Evolutionary conservation across 2,888 invertebrate genomes (phyloP).

Genomic region (Cylloceria caligata): DNA sequence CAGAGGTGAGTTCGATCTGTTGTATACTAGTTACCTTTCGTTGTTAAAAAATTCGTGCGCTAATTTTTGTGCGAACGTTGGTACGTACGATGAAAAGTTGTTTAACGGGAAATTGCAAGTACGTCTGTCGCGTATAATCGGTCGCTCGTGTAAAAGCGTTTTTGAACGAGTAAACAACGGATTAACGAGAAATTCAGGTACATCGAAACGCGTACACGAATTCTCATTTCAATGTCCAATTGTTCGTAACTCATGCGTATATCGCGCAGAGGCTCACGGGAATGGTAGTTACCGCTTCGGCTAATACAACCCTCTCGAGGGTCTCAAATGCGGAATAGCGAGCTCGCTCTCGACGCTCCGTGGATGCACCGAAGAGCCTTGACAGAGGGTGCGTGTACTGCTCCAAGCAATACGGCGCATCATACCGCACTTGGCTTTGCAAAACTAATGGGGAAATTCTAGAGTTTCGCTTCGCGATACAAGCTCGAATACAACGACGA

Average conservation of each 20-base stretch:
- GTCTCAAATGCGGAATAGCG: constrained; percentile 12
- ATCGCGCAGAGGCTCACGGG: constrained; percentile 8
- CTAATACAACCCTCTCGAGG: constrained; percentile 31
- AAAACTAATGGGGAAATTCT: constrained; percentile 51
- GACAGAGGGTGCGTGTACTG: neutral
- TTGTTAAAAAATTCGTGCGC: neutral
- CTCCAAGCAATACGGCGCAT: neutral
- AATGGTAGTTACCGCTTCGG: constrained; percentile 11
- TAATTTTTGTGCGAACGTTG: constrained; percentile 19
- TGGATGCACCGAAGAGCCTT: neutral
- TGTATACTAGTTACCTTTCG: neutral
- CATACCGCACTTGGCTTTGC: constrained; percentile 29
- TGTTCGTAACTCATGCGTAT: constrained; percentile 34
- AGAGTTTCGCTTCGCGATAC: constrained; percentile 46
- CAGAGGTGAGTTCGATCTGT: constrained; percentile 76
- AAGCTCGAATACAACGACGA: neutral
- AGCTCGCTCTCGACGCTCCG: neutral
- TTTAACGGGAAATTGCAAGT: no score
- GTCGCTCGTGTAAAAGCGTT: neutral
- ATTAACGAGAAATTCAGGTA: constrained; percentile 6
- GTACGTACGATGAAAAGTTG: neutral
- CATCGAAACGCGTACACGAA: constrained; percentile 26
- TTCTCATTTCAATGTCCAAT: constrained; percentile 40
- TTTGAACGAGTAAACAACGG: neutral
- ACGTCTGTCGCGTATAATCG: no score